Conservation (phyloP, 2,888 invertebrate genomes). For the Himalopsyche japonica region DNA sequence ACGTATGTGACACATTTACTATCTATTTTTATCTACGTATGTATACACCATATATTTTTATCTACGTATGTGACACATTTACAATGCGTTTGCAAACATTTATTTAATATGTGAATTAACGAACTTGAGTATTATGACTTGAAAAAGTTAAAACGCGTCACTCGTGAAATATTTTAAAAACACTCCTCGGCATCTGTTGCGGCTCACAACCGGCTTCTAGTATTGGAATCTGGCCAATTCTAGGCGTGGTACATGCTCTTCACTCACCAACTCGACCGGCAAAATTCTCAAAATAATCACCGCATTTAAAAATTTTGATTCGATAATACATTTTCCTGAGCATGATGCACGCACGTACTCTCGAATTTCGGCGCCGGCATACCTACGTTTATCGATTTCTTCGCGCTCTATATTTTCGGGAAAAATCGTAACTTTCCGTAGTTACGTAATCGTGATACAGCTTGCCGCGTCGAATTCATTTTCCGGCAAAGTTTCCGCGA, state of each 20-base stretch:
- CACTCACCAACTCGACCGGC: not conserved
- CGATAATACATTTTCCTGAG: not conserved
- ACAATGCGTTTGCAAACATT: not conserved
- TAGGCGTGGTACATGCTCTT: conserved; percentile 22
- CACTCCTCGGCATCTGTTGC: not conserved
- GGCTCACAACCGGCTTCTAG: conserved; percentile 6
- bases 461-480: not conserved
- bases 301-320: not conserved
- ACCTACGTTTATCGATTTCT: not conserved
- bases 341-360: not conserved
- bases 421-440: not conserved
- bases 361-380: not conserved
- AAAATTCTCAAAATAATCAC: conserved; percentile 11
- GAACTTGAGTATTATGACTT: not conserved
- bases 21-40: too few species aligned
- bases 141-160: not conserved
- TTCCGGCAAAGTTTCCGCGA: not conserved
- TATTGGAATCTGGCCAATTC: conserved; percentile 24
- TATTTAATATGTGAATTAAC: not conserved
- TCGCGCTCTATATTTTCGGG: not conserved
- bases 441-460: not conserved
- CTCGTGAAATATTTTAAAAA: not conserved
- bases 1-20: not conserved
- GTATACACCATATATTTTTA: not conserved
- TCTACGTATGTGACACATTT: not conserved